Conservation (phyloP, 2,888 invertebrate species). For the Trissolcus japonicus region DNA sequence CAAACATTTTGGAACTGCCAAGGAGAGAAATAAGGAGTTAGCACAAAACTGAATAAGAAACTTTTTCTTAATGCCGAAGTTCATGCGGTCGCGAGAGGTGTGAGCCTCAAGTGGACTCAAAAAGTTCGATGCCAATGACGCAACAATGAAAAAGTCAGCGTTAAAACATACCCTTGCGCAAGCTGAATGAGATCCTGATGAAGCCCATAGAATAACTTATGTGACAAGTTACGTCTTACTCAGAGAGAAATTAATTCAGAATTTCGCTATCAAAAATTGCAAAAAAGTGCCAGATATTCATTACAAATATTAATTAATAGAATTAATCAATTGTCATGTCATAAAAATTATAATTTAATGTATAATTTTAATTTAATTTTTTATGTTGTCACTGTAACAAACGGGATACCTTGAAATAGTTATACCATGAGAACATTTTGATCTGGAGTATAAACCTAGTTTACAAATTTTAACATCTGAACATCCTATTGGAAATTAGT, state of each 20-base stretch:
- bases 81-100: conserved; percentile 19
- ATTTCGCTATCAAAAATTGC: too few relatives aligned
- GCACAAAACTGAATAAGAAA: conserved; percentile 26
- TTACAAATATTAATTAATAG: too few relatives aligned
- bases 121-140: conserved; percentile 41
- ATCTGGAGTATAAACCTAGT: too few relatives aligned
- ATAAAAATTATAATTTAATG: too few relatives aligned
- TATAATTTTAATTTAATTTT: too few relatives aligned
- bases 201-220: conserved; percentile 37
- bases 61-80: conserved; percentile 34
- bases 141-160: conserved; percentile 46
- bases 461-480: too few relatives aligned
- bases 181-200: conserved; percentile 51
- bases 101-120: conserved; percentile 34
- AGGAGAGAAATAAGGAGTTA: conserved; percentile 11
- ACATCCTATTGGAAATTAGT: too few relatives aligned
- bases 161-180: conserved; percentile 30
- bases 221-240: conserved; percentile 21
- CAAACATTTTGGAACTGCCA: conserved; percentile 19
- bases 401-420: too few relatives aligned
- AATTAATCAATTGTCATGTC: too few relatives aligned
- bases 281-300: too few relatives aligned
- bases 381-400: too few relatives aligned
- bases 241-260: not conserved
- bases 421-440: not conserved